phyloP scores from a whole-genome alignment of 2,888 invertebrate genomes.

The Tryphoninae sp. region DNA sequence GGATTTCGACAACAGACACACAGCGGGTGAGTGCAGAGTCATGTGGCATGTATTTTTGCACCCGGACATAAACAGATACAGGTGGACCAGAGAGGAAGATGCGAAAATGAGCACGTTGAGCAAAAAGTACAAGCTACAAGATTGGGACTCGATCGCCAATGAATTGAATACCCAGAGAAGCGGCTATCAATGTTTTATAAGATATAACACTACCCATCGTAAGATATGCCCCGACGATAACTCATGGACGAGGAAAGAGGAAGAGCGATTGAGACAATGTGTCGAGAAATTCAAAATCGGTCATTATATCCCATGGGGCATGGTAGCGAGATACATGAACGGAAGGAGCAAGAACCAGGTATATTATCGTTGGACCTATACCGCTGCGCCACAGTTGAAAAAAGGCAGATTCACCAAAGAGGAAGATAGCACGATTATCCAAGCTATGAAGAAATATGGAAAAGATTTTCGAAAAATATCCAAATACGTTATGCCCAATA shows the following conservation, averaged over 20 bases:
- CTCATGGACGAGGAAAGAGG: constrained; percentile 87
- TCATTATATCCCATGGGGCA: constrained; percentile 88
- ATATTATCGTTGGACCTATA: constrained; percentile 83
- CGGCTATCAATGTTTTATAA: constrained; percentile 87
- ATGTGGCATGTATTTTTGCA: constrained; percentile 89
- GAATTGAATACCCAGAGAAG: constrained; percentile 84
- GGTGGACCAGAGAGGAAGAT: constrained; percentile 84
- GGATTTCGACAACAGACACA: constrained; percentile 83
- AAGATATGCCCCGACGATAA: constrained; percentile 66
- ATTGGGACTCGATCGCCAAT: constrained; percentile 87
- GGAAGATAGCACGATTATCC: constrained; percentile 86
- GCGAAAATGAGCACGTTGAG: constrained; percentile 79
- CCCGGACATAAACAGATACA: constrained; percentile 85
- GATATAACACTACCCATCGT: constrained; percentile 83
- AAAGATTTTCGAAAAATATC: constrained; percentile 84
- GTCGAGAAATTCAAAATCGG: constrained; percentile 86
- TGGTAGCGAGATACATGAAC: constrained; percentile 85
- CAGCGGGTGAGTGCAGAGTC: constrained; percentile 85
- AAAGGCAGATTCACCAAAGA: constrained; percentile 86
- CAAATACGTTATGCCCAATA: constrained; percentile 84
- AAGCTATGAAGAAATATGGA: constrained; percentile 85
- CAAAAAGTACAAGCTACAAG: constrained; percentile 81
- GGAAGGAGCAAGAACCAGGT: constrained; percentile 86
- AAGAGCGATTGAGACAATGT: constrained; percentile 84
- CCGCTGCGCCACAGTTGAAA: constrained; percentile 81